phyloP scores from a whole-genome alignment of 2,888 invertebrate species.

The Epinotia demarniana region DNA sequence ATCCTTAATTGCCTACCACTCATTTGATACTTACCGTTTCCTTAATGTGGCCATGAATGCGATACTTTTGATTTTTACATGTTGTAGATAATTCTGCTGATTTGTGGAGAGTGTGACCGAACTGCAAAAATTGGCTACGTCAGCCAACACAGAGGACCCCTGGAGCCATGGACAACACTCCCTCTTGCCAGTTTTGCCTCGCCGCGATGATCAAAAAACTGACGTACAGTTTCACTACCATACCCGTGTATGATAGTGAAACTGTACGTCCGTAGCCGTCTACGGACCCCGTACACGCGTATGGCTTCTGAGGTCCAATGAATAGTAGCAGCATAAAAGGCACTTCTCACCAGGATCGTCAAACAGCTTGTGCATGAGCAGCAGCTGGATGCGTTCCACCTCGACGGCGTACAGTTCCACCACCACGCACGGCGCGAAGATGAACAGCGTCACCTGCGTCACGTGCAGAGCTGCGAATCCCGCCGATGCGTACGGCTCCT shows the following conservation, averaged over 20 bases:
- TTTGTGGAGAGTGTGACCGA: not conserved
- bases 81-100: not conserved
- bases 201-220: not conserved
- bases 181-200: not conserved
- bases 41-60: no score
- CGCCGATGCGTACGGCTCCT: slow-evolving; percentile 61
- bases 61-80: no score
- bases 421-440: slow-evolving; percentile 70
- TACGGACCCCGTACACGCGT: no score
- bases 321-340: no score
- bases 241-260: no score
- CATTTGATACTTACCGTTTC: not conserved
- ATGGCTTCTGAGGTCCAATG: no score
- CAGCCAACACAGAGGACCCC: not conserved
- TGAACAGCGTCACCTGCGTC: slow-evolving; percentile 64
- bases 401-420: slow-evolving; percentile 67
- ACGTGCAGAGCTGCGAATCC: slow-evolving; percentile 65
- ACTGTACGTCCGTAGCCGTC: no score
- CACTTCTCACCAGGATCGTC: slow-evolving; percentile 60
- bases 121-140: not conserved
- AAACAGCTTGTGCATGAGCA: slow-evolving; percentile 66
- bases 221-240: not conserved
- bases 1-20: not conserved
- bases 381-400: slow-evolving; percentile 67
- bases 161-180: not conserved